Percentiles rank a stretch among this genome's conserved stretches.
These are phyloP conservation scores for Microhierax caerulescens DNA, from an alignment of 2,797 vertebrate species.

Conservation along the genomic window DNA sequence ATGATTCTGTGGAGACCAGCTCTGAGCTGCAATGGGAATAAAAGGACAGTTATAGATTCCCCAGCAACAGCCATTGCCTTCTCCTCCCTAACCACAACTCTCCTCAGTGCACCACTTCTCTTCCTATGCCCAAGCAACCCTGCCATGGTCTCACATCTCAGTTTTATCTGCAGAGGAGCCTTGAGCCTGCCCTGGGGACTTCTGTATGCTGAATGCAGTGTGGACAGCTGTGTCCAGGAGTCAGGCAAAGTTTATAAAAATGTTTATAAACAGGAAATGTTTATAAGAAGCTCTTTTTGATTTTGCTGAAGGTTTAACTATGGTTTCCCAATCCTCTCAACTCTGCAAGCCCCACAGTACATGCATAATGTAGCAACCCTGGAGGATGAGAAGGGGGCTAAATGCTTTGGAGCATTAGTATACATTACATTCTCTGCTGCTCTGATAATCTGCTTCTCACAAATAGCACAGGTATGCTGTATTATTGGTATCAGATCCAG, in stretches of 20 bases:
- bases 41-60: background rate
- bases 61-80: rapidly evolving
- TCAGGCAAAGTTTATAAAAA: background rate
- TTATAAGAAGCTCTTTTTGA: background rate
- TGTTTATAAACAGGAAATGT: background rate
- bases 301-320: background rate
- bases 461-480: background rate
- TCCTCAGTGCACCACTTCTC: background rate
- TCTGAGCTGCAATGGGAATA: background rate
- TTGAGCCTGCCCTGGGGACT: background rate
- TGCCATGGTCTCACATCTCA: background rate
- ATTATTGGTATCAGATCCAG: background rate
- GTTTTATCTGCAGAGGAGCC: background rate
- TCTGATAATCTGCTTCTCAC: background rate
- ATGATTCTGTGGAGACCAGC: background rate
- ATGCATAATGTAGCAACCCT: background rate
- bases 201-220: rapidly evolving
- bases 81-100: background rate
- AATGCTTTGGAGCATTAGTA: background rate
- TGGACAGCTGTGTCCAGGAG: background rate
- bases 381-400: background rate
- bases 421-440: background rate
- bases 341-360: background rate
- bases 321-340: background rate
- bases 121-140: background rate